phyloP scores from a whole-genome alignment of 2,113 vertebrate genomes.

The Dolichotis patagonum region DNA sequence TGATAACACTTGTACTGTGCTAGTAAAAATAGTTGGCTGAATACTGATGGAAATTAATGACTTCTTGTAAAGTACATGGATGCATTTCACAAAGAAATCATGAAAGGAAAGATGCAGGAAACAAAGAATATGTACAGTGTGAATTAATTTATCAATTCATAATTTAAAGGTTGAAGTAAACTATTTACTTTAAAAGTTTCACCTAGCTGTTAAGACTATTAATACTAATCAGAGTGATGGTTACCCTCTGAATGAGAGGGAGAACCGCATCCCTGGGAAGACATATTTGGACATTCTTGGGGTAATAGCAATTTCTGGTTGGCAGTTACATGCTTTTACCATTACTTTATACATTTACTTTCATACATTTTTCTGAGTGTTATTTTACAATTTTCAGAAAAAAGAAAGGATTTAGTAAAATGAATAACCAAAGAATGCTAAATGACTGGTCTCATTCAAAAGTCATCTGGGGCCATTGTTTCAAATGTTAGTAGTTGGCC shows the following conservation, averaged over 20 bases:
- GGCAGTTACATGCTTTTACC: background rate
- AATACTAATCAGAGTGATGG: background rate
- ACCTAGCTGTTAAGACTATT: background rate
- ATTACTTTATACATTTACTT: conserved; percentile 11
- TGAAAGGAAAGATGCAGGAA: conserved; percentile 35
- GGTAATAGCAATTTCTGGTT: background rate
- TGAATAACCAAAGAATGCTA: background rate
- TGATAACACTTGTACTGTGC: background rate
- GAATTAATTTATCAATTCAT: background rate
- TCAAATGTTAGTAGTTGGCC: background rate
- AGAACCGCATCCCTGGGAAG: background rate
- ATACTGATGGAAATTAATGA: background rate
- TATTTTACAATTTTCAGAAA: background rate
- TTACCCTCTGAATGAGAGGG: background rate
- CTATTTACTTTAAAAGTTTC: background rate
- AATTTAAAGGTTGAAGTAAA: conserved; percentile 18
- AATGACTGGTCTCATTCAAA: background rate
- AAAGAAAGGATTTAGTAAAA: background rate
- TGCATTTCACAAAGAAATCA: background rate
- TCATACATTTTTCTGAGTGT: conserved; percentile 9
- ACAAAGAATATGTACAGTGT: background rate
- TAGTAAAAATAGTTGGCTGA: conserved; percentile 42
- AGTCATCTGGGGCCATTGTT: background rate
- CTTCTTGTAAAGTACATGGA: background rate
- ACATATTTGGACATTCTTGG: background rate